A percentile compares a stretch with the other conserved stretches of the same genome.
These are phyloP conservation scores for Gymnosoma rotundatum DNA, from an alignment of 2,888 invertebrate species.

Conservation along the genomic window DNA sequence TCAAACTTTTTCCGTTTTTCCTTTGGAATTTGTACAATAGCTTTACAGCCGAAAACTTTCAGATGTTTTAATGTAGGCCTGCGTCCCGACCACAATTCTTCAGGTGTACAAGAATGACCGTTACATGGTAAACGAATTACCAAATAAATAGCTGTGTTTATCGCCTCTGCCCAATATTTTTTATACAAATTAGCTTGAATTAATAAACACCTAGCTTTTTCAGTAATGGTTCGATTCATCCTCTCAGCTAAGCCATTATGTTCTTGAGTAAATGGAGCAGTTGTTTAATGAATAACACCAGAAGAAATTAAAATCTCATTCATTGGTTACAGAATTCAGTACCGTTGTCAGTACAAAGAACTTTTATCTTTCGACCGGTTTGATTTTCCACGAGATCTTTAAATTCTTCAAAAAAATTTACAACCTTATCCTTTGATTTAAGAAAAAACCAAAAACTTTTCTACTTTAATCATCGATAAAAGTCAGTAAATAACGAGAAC, in stretches of 20 bases:
- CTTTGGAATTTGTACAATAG: too few species aligned
- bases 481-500: neutral
- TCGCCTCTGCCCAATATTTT: neutral
- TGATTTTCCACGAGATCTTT: neutral
- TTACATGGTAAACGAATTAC: too few species aligned
- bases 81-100: too few species aligned
- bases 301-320: neutral
- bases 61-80: too few species aligned
- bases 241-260: slow-evolving; percentile 43
- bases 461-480: slow-evolving; percentile 20
- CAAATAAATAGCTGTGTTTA: too few species aligned
- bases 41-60: too few species aligned
- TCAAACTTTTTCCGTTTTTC: too few species aligned
- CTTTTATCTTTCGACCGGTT: slow-evolving; percentile 43
- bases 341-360: slow-evolving; percentile 33
- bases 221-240: slow-evolving; percentile 33
- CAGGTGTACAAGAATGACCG: too few species aligned
- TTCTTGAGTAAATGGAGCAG: slow-evolving; percentile 5
- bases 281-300: slow-evolving; percentile 7
- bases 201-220: neutral
- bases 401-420: neutral
- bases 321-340: slow-evolving; percentile 7
- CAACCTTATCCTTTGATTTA: neutral
- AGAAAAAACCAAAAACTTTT: slow-evolving; percentile 12
- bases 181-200: slow-evolving; percentile 15